Evolutionary conservation across 2,113 vertebrate species (phyloP).

Genomic region (Cyprinodon tularosa): DNA sequence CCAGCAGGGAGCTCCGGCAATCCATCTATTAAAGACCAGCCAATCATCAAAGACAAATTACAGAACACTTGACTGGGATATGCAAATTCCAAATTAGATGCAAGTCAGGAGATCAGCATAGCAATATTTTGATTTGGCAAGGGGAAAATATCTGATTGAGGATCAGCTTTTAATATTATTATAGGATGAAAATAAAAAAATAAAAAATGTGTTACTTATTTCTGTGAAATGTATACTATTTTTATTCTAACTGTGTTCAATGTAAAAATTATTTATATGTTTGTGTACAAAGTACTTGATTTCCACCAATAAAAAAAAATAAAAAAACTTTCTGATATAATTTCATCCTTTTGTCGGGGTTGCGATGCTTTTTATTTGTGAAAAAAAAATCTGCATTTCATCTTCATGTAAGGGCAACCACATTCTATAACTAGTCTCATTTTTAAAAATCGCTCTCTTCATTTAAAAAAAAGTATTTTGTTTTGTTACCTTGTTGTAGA

Average conservation of each 20-base stretch:
- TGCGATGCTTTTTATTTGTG: not conserved
- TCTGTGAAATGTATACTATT: slow-evolving; percentile 20
- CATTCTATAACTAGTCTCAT: not conserved
- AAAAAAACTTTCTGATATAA: not conserved
- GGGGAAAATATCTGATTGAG: slow-evolving; percentile 74
- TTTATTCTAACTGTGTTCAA: slow-evolving; percentile 20
- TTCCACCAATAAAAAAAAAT: slow-evolving; percentile 1
- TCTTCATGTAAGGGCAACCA: not conserved
- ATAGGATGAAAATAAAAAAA: slow-evolving; percentile 42
- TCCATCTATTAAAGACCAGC: slow-evolving; percentile 79
- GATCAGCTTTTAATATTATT: slow-evolving; percentile 66
- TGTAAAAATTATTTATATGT: slow-evolving; percentile 4
- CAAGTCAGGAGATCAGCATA: slow-evolving; percentile 80
- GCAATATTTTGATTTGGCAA: slow-evolving; percentile 78
- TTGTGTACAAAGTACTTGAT: slow-evolving; percentile 2
- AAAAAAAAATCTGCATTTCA: not conserved
- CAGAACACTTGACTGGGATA: slow-evolving; percentile 80
- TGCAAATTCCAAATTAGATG: slow-evolving; percentile 81
- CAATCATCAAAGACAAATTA: slow-evolving; percentile 85
- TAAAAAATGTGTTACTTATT: not conserved
- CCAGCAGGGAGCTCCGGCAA: slow-evolving; percentile 68
- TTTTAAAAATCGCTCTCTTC: not conserved
- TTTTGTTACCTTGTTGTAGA: slow-evolving; percentile 15
- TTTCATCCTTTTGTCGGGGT: not conserved
- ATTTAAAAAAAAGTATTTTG: not conserved